Conservation (phyloP, 2,888 invertebrate genomes). For the Hirtodrosophila trivittata region DNA sequence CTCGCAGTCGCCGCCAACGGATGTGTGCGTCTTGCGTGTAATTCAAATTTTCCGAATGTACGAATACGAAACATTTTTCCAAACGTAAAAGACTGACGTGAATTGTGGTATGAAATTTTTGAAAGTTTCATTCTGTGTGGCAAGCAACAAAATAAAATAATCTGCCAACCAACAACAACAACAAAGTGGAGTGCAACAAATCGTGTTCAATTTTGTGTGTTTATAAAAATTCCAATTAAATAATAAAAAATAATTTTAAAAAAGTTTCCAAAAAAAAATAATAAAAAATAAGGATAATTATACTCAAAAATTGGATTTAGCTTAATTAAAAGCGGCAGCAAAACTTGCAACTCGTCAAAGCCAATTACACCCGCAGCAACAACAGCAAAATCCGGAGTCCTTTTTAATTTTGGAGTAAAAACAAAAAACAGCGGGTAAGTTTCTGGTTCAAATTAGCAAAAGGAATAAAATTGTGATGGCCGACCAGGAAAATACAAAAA, state of each 20-base stretch:
- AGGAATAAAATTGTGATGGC: slow-evolving; percentile 31
- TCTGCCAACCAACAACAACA: slow-evolving; percentile 12
- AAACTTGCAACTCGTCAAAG: slow-evolving; percentile 9
- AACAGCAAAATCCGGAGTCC: slow-evolving; percentile 16
- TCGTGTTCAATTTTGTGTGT: slow-evolving; percentile 20
- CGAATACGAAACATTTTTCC: slow-evolving; percentile 66
- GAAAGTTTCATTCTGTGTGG: slow-evolving; percentile 22
- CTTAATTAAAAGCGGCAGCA: slow-evolving; percentile 27
- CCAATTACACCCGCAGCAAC: slow-evolving; percentile 18
- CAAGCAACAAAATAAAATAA: slow-evolving; percentile 17
- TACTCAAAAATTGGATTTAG: slow-evolving; percentile 46
- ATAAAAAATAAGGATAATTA: slow-evolving; percentile 30
- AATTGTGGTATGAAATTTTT: slow-evolving; percentile 39
- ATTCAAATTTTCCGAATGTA: slow-evolving; percentile 35
- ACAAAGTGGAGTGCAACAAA: neutral
- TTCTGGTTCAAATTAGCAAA: slow-evolving; percentile 3
- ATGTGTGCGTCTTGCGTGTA: slow-evolving; percentile 66
- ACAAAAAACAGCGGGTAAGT: slow-evolving; percentile 60
- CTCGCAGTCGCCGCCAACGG: slow-evolving; percentile 66
- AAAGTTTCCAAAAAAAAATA: slow-evolving; percentile 14
- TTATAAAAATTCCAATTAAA: neutral
- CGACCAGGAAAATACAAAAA: slow-evolving; percentile 4
- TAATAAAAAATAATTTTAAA: slow-evolving; percentile 1
- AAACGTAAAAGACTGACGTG: slow-evolving; percentile 54
- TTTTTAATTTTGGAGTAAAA: slow-evolving; percentile 30